These are phyloP conservation scores for Torymus texanus DNA, from an alignment of 2,888 invertebrate species.

Conservation along the genomic window DNA sequence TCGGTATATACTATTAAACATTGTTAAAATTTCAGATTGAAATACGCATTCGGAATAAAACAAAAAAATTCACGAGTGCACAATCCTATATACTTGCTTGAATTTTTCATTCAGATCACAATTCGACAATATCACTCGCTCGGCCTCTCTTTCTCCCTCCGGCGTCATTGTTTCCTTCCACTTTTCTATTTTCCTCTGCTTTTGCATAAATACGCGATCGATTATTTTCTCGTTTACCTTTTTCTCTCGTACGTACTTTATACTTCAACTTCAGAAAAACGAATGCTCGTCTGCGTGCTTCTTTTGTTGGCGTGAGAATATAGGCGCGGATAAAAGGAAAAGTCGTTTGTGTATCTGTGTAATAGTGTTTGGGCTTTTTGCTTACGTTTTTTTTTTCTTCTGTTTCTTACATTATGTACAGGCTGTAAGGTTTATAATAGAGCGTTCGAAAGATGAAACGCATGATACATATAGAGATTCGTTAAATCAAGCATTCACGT, in stretches of 20 bases:
- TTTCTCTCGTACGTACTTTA: not conserved
- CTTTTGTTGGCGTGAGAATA: conserved; percentile 8
- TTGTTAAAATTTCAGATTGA: not conserved
- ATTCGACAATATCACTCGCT: not conserved
- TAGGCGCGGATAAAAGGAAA: conserved; percentile 21
- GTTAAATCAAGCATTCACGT: conserved; percentile 35
- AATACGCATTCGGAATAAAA: not conserved
- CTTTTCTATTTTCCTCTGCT: not conserved
- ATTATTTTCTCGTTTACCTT: not conserved
- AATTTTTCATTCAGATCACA: conserved; percentile 3
- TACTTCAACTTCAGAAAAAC: conserved; percentile 40
- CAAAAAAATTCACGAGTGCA: not conserved
- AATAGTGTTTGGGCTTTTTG: too few species aligned
- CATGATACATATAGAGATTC: conserved; percentile 14
- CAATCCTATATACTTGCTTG: not conserved
- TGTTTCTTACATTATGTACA: conserved; percentile 47
- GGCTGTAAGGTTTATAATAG: conserved; percentile 36
- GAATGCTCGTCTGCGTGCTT: conserved; percentile 54
- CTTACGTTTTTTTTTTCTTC: not conserved
- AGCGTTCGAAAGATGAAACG: conserved; percentile 29
- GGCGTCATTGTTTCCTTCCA: not conserved
- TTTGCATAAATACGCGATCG: conserved; percentile 5
- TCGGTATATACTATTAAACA: too few species aligned
- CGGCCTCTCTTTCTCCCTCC: conserved; percentile 8
- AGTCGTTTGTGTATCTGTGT: not conserved